Evolutionary conservation across 2,797 vertebrate species (phyloP), one percentile per base, ranked within the genome.

Genomic region (Garrulus glandarius): DNA sequence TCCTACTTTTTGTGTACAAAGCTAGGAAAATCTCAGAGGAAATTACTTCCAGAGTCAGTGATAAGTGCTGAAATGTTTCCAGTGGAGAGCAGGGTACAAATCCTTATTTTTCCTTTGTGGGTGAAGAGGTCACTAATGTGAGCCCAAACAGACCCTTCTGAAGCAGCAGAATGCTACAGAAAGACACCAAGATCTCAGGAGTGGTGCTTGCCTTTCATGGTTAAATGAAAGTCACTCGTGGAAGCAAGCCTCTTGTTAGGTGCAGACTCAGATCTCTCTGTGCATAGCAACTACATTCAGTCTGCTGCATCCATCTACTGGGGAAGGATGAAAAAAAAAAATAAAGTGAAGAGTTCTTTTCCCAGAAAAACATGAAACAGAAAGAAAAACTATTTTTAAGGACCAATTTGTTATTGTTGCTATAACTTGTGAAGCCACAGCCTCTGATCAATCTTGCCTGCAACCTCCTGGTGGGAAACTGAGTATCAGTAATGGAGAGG

Each of bases 11-110:
- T 83, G 69, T 94, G 63, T 82, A 86, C 67, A 90, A 90, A 94
- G 80, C 50, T 87, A 94, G 78, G 68, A 81, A 91, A 93, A 72
- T 64, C 91, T 92, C 91, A 17, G 53, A 95, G 95, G 94, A 97
- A 95, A 96, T 69, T 6, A 96, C 59, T 96, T 89, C 78, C 81
- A 93, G 87, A 96, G 81, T 64, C 85, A 78, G 67, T 64, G 72
- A 5, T 82, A 95, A 94, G 74, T 70, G 76, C 70, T 92, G 67
- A 93, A 82, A 81, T 27, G 39, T 82, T 94, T 94, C 92, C 80
- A 47, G 71, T 44, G 78, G 78, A 86, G 30, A 93, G 56, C 63
- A 84, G 69, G 85, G 91, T 70, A 91, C 32, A 83, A 92, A 84
- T 47, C 87, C 87, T 90, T 84, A 52, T 65, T 92, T 78, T 92